A percentile compares a stretch with the other conserved stretches of the same genome.
Evolutionary conservation across 2,797 vertebrate species (phyloP).

Genomic region (Dallia pectoralis): DNA sequence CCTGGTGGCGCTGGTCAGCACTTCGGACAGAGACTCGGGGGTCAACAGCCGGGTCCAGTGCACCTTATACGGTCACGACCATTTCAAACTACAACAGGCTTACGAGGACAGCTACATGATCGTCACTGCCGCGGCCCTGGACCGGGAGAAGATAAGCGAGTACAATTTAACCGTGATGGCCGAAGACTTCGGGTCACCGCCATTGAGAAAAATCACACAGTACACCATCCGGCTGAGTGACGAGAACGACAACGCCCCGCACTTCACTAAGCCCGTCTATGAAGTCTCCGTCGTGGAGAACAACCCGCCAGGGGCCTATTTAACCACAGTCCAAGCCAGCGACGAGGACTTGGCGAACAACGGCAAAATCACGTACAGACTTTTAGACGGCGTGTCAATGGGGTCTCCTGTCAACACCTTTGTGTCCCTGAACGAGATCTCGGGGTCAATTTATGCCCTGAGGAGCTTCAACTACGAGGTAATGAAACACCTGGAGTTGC

Average conservation of each 20-base stretch:
- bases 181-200: slow-evolving; percentile 86
- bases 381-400: slow-evolving; percentile 82
- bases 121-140: slow-evolving; percentile 79
- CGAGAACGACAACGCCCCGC: slow-evolving; percentile 91
- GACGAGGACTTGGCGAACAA: slow-evolving; percentile 88
- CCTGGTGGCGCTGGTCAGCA: slow-evolving; percentile 91
- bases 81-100: slow-evolving; percentile 86
- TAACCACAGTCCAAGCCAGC: slow-evolving; percentile 82
- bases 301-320: slow-evolving; percentile 86
- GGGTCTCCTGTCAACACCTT: slow-evolving; percentile 87
- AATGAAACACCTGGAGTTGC: slow-evolving; percentile 84
- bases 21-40: slow-evolving; percentile 87
- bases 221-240: slow-evolving; percentile 85
- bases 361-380: slow-evolving; percentile 85
- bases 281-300: slow-evolving; percentile 88
- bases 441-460: slow-evolving; percentile 89
- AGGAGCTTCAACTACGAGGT: slow-evolving; percentile 94
- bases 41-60: slow-evolving; percentile 87
- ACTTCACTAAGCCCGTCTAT: slow-evolving; percentile 79
- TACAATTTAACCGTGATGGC: slow-evolving; percentile 93
- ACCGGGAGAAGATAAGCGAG: slow-evolving; percentile 85
- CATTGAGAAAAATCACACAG: slow-evolving; percentile 81
- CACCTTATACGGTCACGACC: slow-evolving; percentile 85
- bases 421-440: slow-evolving; percentile 88
- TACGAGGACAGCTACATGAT: slow-evolving; percentile 94